Evolutionary conservation across 2,113 vertebrate genomes (phyloP), one percentile per base, ranked within the genome.

Genomic region (Rhinopithecus roxellana): DNA sequence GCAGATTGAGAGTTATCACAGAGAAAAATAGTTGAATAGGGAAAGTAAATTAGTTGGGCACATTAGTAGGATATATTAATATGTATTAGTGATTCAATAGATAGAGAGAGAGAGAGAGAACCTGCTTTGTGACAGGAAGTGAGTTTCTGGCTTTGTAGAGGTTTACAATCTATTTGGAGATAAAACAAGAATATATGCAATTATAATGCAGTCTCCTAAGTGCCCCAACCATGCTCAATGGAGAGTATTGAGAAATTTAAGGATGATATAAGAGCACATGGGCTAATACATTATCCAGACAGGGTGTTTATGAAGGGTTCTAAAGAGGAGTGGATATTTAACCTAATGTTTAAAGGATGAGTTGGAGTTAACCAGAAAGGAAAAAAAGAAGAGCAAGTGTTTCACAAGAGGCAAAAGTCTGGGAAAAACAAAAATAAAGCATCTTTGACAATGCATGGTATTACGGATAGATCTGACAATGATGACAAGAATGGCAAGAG

Each of bases 341-440:
- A 78, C 10, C 61, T 94, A 93, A 95, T 82, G 86, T 17, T 74
- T 75, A 79, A 88, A 85, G 14, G 12, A 77, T 61, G 8, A 32
- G 10, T 57, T 93, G 9, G 27, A 92, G 8, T 69, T 90, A 57
- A 92, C 18, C n/a, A 96, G 48, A 93, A 95, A 91, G 16, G 6
- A 2, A 3, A 1, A 75, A 61, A 80, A 17, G 30, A 59, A 1
- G 0, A 32, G 72, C 69, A 14, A 55, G 8, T 18, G 48, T 81
- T 92, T 94, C 50, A 70, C 13, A 89, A 92, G n/a, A 90, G 50
- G 20, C 30, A 52, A 75, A 87, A 90, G 18, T 94, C 59, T 88
- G 3, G 9, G 50, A 81, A 35, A 32, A 93, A 16, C 14, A 82
- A 8, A 12, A 89, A 77, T 84, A 84, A 95, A 74, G 40, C 23